Percentiles rank a stretch among this genome's conserved stretches.
These are phyloP conservation scores for Nomada hirtipes DNA, from an alignment of 2,888 invertebrate genomes.

Conservation along the genomic window DNA sequence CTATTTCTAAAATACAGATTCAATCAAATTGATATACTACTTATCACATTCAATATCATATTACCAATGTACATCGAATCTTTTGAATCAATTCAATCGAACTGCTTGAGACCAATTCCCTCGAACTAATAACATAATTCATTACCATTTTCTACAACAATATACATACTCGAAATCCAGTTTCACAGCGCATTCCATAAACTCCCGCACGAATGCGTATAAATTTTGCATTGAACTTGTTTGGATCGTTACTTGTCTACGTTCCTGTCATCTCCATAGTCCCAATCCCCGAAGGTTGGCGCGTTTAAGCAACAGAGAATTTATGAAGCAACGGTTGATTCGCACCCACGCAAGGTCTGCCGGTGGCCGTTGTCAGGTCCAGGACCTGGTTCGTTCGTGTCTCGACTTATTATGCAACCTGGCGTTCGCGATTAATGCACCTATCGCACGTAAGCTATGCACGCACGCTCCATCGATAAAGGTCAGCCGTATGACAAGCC, in stretches of 20 bases:
- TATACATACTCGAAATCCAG: neutral
- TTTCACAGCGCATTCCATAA: neutral
- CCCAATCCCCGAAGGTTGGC: neutral
- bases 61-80: too few species aligned
- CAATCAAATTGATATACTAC: too few species aligned
- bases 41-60: too few species aligned
- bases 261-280: slow-evolving; percentile 40
- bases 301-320: slow-evolving; percentile 66
- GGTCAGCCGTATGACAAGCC: slow-evolving; percentile 61
- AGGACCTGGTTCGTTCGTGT: slow-evolving; percentile 68
- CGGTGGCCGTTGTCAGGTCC: slow-evolving; percentile 73
- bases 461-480: slow-evolving; percentile 68
- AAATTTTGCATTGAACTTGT: slow-evolving; percentile 31
- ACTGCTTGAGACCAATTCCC: too few species aligned
- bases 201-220: neutral
- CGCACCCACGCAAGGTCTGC: slow-evolving; percentile 74
- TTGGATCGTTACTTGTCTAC: slow-evolving; percentile 34
- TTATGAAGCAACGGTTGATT: slow-evolving; percentile 73
- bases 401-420: slow-evolving; percentile 74
- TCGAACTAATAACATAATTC: neutral
- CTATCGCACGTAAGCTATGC: slow-evolving; percentile 69
- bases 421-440: slow-evolving; percentile 75
- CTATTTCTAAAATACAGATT: too few species aligned
- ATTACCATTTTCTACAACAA: slow-evolving; percentile 1
- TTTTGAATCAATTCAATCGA: too few species aligned